These are phyloP conservation scores for Eueremaeus valkanovi DNA, from an alignment of 2,888 invertebrate genomes.

Conservation along the genomic window DNA sequence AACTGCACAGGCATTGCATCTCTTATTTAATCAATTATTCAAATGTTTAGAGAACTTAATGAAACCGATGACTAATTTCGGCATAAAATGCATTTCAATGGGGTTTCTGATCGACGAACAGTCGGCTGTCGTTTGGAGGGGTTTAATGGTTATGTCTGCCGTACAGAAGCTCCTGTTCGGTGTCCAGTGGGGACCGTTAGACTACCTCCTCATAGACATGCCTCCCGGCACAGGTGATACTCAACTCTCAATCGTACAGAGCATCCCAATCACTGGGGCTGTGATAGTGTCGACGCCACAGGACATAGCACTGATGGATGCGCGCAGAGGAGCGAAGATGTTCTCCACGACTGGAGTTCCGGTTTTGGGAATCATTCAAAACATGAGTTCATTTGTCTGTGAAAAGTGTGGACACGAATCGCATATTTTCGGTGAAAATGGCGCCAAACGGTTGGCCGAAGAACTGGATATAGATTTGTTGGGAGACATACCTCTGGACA, in stretches of 20 bases:
- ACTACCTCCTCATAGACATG: conserved; percentile 85
- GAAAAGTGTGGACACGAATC: conserved; percentile 69
- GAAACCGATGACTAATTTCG: conserved; percentile 82
- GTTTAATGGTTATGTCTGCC: conserved; percentile 94
- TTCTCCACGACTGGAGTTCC: conserved; percentile 76
- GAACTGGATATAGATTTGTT: conserved; percentile 57
- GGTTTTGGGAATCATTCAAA: conserved; percentile 80
- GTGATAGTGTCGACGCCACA: conserved; percentile 92
- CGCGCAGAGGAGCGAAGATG: conserved; percentile 79
- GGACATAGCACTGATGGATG: conserved; percentile 77
- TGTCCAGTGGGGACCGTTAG: conserved; percentile 82
- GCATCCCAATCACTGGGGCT: conserved; percentile 76
- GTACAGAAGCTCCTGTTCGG: conserved; percentile 76
- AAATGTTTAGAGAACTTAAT: conserved; percentile 65
- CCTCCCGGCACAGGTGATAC: conserved; percentile 97
- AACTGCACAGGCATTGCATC: conserved; percentile 9
- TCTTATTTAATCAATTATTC: conserved; percentile 41
- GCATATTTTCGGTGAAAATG: conserved; percentile 68
- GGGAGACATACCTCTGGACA: conserved; percentile 68
- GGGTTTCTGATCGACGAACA: conserved; percentile 81
- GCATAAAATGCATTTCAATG: conserved; percentile 95
- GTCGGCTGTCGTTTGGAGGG: conserved; percentile 88
- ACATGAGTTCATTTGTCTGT: conserved; percentile 79
- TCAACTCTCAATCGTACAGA: conserved; percentile 83
- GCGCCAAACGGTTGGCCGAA: conserved; percentile 58